These are phyloP conservation scores for Calliopsis andreniformis DNA, from an alignment of 1,140 invertebrate species.

Conservation along the genomic window DNA sequence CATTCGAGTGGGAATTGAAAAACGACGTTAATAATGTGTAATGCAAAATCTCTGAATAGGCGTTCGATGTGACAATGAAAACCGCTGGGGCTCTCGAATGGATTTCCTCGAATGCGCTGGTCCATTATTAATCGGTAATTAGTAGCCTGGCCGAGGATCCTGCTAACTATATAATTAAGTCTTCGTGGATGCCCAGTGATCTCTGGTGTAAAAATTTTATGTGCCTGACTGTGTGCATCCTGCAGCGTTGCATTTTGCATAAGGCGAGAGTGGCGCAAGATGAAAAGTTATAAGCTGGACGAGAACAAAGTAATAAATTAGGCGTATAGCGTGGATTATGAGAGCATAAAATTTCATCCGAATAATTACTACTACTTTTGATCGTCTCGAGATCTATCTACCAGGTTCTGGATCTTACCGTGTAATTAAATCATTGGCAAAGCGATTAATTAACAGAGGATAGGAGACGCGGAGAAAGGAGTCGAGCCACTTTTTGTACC, in stretches of 20 bases:
- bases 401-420: neutral
- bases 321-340: neutral
- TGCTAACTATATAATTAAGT: constrained; percentile 52
- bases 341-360: neutral
- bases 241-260: neutral
- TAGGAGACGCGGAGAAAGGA: neutral
- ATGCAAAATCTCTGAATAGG: constrained; percentile 1
- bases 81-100: neutral
- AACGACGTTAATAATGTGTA: neutral
- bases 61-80: neutral
- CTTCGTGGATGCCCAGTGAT: constrained; percentile 10
- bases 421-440: constrained; percentile 32
- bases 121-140: constrained; percentile 54
- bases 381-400: no score
- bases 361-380: neutral
- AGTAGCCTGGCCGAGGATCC: constrained; percentile 29
- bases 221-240: no score
- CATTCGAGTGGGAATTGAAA: neutral
- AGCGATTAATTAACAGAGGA: constrained; percentile 16
- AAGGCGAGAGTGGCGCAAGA: neutral
- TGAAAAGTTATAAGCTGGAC: neutral
- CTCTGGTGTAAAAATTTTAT: constrained; percentile 17
- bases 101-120: neutral
- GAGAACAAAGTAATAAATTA: neutral
- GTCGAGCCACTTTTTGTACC: constrained; percentile 3